phyloP scores from a whole-genome alignment of 1,140 invertebrate genomes.

The Olivierus martensii region DNA sequence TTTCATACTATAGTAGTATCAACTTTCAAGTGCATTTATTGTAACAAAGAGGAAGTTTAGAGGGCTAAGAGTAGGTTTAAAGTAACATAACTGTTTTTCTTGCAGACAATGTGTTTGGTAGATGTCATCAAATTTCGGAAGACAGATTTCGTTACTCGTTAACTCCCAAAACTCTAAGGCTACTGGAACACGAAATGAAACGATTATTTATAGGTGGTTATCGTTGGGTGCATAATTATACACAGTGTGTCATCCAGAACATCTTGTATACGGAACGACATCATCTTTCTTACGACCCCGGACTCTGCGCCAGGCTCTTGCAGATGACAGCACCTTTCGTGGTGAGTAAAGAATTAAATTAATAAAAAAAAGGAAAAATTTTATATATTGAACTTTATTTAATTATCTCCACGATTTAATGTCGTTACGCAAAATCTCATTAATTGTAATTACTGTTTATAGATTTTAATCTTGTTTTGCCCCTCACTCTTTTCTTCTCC shows the following conservation, averaged over 20 bases:
- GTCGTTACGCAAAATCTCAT: too few relatives aligned
- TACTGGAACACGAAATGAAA: conserved; percentile 45
- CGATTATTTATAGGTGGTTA: conserved; percentile 33
- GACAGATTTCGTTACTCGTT: conserved; percentile 45
- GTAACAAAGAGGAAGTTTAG: too few relatives aligned
- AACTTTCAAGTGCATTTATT: too few relatives aligned
- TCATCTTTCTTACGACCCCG: conserved; percentile 23
- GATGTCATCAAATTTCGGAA: conserved; percentile 50
- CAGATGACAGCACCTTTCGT: conserved; percentile 14
- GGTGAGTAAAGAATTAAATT: conserved; percentile 8
- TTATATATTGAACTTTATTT: too few relatives aligned
- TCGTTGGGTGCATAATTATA: conserved; percentile 62
- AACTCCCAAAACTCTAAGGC: conserved; percentile 43
- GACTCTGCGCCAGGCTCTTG: conserved; percentile 14
- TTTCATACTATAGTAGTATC: too few relatives aligned
- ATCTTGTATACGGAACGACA: conserved; percentile 48
- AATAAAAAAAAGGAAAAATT: not conserved
- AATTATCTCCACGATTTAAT: too few relatives aligned
- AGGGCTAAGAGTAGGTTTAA: too few relatives aligned
- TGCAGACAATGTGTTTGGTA: conserved; percentile 68
- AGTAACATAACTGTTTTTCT: too few relatives aligned
- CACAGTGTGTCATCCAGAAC: conserved; percentile 64
- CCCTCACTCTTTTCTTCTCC: too few relatives aligned
- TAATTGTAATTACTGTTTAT: too few relatives aligned
- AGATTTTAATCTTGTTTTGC: too few relatives aligned